Evolutionary conservation across 1,140 invertebrate species (phyloP).

Genomic region (Solenopsis fugax): DNA sequence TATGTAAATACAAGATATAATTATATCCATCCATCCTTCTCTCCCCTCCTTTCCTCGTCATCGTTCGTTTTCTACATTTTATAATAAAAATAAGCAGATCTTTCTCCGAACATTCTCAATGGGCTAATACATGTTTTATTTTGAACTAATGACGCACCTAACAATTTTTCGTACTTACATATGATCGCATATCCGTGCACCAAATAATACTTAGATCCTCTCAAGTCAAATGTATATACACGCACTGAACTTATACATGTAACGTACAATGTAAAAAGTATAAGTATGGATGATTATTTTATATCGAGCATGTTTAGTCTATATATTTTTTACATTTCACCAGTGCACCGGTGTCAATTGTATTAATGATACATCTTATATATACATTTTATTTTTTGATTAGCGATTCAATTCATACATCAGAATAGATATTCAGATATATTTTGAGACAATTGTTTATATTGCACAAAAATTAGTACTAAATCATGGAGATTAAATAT

Average conservation of each 20-base stretch:
- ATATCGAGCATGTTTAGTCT: background rate
- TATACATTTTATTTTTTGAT: slow-evolving; percentile 4
- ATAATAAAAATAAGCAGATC: slow-evolving; percentile 39
- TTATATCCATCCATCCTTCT: slow-evolving; percentile 31
- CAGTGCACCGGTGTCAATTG: background rate
- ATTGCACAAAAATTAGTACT: background rate
- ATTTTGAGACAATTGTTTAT: background rate
- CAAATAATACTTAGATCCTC: slow-evolving; percentile 12
- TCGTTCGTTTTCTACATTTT: slow-evolving; percentile 58
- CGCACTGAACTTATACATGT: slow-evolving; percentile 27
- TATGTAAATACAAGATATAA: slow-evolving; percentile 56
- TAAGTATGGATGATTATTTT: slow-evolving; percentile 18
- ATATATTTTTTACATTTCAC: background rate
- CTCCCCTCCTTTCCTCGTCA: no score
- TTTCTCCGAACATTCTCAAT: slow-evolving; percentile 11
- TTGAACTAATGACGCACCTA: background rate
- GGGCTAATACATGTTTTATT: slow-evolving; percentile 13
- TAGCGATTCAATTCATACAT: background rate
- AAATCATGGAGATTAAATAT: slow-evolving; percentile 1
- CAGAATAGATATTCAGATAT: background rate
- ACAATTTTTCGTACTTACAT: slow-evolving; percentile 41
- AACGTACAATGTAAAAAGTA: slow-evolving; percentile 37
- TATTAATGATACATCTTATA: background rate
- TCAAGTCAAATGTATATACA: slow-evolving; percentile 50
- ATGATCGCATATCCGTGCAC: slow-evolving; percentile 21